Base-by-base conservation (phyloP, 2,888 invertebrate species). In the Cosmorhoe ocellata region DNA sequence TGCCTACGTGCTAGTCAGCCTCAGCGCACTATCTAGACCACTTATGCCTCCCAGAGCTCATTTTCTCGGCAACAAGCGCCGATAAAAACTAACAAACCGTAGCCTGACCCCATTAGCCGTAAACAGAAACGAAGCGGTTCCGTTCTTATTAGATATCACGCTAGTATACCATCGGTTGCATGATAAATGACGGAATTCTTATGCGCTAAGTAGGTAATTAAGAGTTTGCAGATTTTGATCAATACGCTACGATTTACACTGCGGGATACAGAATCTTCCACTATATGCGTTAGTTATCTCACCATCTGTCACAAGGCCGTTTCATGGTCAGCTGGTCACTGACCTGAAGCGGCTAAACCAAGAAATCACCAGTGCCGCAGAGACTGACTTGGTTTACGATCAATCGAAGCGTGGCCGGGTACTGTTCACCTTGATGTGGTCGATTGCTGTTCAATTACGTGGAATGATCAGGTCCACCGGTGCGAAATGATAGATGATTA, bases 1-100 rank as follows among this genome's bases (percentile, higher is more conserved):
- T n/a, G n/a, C n/a, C n/a, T 18, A 18, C 18, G 37, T 30, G 26
- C 14, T 14, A 33, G 14, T 26, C 24, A 7, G 24, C 24, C 27
- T 47, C 9, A 33, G 33, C 27, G 12, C 27, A 28, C 43, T 24
- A 39, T 43, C 31, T 43, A 46, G 39, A 33, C 33, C 47, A 39
- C 46, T 37, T 37, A 41, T 36, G 34, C 44, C 38, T 38, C 14
- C 31, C 34, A n/a, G 37, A 34, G 44, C 55, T 58, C 50, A 61
- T 57, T 59, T 60, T 59, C 59, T 54, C 41, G 45, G 38, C 46
- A 46, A 27, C 44, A 38, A 46, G 37, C 49, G 47, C 40, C 44
- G 46, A 66, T 67, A 75, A 73, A 74, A 74, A 73, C 61, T 59
- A 61, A 58, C 51, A 56, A 57, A 66, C 66, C 60, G 64, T 58